phyloP scores from a whole-genome alignment of 2,888 invertebrate species.

The Eurois occulta region DNA sequence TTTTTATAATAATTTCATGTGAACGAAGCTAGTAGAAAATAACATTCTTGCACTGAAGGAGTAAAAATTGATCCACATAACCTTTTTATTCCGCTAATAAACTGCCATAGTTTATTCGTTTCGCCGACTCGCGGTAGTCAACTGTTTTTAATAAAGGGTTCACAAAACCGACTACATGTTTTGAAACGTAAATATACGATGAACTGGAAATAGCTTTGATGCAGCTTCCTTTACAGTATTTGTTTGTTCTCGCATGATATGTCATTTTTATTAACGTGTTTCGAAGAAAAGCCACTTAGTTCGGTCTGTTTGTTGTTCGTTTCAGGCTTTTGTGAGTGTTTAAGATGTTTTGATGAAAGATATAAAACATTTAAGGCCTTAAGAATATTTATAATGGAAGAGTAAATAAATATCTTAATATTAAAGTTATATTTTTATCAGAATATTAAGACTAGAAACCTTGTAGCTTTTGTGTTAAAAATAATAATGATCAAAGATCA shows the following conservation, averaged over 20 bases:
- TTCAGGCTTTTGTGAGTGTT: slow-evolving; percentile 3
- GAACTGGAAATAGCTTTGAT: slow-evolving; percentile 43
- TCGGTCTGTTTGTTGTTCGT: slow-evolving; percentile 16
- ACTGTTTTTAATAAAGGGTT: slow-evolving; percentile 46
- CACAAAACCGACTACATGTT: slow-evolving; percentile 37
- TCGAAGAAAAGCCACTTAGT: slow-evolving; percentile 14
- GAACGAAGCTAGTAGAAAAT: background rate
- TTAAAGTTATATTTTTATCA: background rate
- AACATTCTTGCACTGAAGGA: background rate
- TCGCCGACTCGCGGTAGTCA: slow-evolving; percentile 9
- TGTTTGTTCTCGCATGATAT: slow-evolving; percentile 53
- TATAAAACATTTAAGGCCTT: background rate
- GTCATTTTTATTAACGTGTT: slow-evolving; percentile 33
- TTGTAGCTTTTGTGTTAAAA: background rate
- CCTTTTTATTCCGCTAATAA: slow-evolving; percentile 23
- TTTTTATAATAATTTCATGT: too few relatives aligned
- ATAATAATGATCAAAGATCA: slow-evolving; percentile 20
- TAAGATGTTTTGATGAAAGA: slow-evolving; percentile 4
- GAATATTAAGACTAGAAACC: background rate
- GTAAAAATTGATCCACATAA: slow-evolving; percentile 13
- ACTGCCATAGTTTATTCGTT: slow-evolving; percentile 4
- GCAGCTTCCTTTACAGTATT: slow-evolving; percentile 47
- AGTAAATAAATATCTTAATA: slow-evolving; percentile 1
- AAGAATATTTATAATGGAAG: background rate
- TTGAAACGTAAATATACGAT: slow-evolving; percentile 45